Evolutionary conservation across 2,888 invertebrate genomes (phyloP), one percentile per base, ranked within the genome.

Genomic region (Metacarcinus magister): DNA sequence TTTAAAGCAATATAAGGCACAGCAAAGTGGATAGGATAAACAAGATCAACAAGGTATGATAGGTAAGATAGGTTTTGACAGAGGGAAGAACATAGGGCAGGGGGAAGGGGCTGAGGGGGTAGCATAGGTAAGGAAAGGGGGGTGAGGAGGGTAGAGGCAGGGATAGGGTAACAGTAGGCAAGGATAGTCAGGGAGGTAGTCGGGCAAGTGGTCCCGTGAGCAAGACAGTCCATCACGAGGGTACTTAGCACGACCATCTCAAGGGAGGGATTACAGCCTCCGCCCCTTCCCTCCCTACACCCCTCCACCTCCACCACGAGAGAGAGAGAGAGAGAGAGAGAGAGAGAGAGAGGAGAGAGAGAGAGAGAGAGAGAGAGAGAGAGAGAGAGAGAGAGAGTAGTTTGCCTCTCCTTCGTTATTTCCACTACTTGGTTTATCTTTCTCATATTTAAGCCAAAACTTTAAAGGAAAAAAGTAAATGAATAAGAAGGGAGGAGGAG

Each of bases 281-380:
- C 39, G 39, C 0, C 39, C 39, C 39, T 39, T 39, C 39, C 39
- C 39, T 39, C 39, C 39, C 39, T 39, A 39, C 39, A 39, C 39
- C 39, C 39, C 39, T 39, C 39, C 39, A 39, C 39, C 39, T 39
- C 39, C 39, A 39, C 39, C 13, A 19, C 54, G 54, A 54, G 54
- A 54, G 54, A 54, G 54, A 54, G 54, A 54, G 54, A 54, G 54
- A 54, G 54, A 54, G 54, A 54, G 54, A 54, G 54, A 54, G 54
- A 54, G 54, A 54, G 54, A 54, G 54, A 54, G 54, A 54, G 54
- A 54, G 54, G 75, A 75, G 75, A 75, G 75, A 75, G 75, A 75
- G 75, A 75, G 75, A 75, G 75, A 75, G n/a, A n/a, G n/a, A n/a
- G 75, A 75, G 75, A 75, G 75, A 75, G 75, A 75, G 75, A 75